These are phyloP conservation scores for Geophilus truncorum DNA, from an alignment of 2,888 invertebrate genomes.

Conservation along the genomic window DNA sequence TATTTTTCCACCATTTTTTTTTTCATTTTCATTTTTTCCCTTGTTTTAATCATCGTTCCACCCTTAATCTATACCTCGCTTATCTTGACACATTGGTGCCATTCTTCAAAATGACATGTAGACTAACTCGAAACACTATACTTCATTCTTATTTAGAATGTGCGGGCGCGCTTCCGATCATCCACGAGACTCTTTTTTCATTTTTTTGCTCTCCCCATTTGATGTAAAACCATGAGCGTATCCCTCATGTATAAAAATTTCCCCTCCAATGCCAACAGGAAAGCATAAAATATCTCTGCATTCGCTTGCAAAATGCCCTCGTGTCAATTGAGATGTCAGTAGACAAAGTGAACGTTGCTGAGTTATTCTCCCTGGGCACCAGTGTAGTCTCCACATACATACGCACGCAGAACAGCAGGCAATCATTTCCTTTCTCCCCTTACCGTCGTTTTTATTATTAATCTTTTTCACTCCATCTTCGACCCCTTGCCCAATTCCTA, in stretches of 20 bases:
- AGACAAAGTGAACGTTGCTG: constrained; percentile 27
- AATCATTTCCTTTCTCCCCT: constrained; percentile 19
- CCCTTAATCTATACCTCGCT: neutral
- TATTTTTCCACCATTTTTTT: neutral
- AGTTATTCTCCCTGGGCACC: constrained; percentile 25
- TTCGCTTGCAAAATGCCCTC: constrained; percentile 16
- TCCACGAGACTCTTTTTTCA: neutral
- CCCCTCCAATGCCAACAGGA: constrained; percentile 25
- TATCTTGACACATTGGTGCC: constrained; percentile 15
- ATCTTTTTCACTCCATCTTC: constrained; percentile 22
- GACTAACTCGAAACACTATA: neutral
- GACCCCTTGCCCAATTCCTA: neutral
- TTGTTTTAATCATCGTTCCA: neutral
- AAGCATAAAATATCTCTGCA: constrained; percentile 30
- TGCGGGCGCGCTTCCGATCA: neutral
- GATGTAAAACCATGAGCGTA: constrained; percentile 28
- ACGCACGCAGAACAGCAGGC: constrained; percentile 23
- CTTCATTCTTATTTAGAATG: constrained; percentile 19
- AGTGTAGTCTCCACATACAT: constrained; percentile 23
- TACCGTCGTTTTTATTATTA: constrained; percentile 9
- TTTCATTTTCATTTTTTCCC: too few relatives aligned
- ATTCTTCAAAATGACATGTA: neutral
- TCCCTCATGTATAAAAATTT: constrained; percentile 33
- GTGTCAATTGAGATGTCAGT: constrained; percentile 30
- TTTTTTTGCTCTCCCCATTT: neutral